A percentile compares a stretch with the other conserved stretches of the same genome.
Conservation (phyloP, 2,113 vertebrate genomes). For the Trochalopteron elliotii region DNA sequence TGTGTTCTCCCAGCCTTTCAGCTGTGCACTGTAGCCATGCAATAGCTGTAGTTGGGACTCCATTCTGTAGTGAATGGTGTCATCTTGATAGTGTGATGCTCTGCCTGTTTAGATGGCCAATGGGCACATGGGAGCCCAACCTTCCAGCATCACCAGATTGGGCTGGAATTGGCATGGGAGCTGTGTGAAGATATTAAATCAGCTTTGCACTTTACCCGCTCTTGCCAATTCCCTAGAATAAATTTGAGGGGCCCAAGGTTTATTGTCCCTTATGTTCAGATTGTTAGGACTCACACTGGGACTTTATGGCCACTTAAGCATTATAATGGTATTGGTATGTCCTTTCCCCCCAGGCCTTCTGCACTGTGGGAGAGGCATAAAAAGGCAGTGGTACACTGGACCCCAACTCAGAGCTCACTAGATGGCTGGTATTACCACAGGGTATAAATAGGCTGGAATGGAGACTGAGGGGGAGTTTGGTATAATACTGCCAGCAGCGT, state of each 20-base stretch:
- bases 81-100: not conserved
- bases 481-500: not conserved
- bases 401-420: not conserved
- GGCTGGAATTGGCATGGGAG: not conserved
- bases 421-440: not conserved
- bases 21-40: not conserved
- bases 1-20: not conserved
- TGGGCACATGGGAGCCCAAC: not conserved
- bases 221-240: slow-evolving; percentile 15
- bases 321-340: slow-evolving; percentile 22
- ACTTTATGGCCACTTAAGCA: slow-evolving; percentile 59
- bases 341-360: slow-evolving; percentile 16
- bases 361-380: slow-evolving; percentile 10
- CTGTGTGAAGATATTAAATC: not conserved
- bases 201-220: not conserved
- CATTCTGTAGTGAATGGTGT: not conserved
- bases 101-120: not conserved
- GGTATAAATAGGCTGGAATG: not conserved
- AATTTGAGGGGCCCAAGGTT: slow-evolving; percentile 16
- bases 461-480: not conserved
- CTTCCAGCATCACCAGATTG: not conserved
- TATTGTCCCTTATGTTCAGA: slow-evolving; percentile 38
- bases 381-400: not conserved
- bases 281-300: slow-evolving; percentile 43
- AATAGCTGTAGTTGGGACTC: not conserved